Conservation (phyloP, 2,113 vertebrate genomes). For the Polyodon spathula region DNA sequence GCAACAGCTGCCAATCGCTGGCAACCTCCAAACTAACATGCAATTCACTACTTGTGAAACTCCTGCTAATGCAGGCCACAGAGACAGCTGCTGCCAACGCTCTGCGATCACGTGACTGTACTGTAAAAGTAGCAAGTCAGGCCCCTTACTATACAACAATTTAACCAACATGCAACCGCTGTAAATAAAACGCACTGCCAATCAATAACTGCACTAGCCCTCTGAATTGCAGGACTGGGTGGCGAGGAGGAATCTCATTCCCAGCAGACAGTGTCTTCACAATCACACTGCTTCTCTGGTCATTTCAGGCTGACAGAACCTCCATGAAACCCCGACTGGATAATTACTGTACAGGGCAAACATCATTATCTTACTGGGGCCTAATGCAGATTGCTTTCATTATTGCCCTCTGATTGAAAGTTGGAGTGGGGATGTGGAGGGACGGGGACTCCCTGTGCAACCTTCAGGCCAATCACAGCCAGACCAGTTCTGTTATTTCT, state of each 20-base stretch:
- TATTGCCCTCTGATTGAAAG: constrained; percentile 17
- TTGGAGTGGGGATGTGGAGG: background rate
- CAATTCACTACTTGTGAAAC: constrained; percentile 28
- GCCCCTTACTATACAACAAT: too few relatives aligned
- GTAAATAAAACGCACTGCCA: background rate
- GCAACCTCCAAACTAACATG: constrained; percentile 24
- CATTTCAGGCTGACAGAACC: background rate
- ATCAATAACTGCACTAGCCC: background rate
- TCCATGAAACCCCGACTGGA: background rate
- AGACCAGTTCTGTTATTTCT: constrained; percentile 21
- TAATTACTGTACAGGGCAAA: constrained; percentile 1
- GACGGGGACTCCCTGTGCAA: constrained; percentile 2
- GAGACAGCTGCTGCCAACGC: constrained; percentile 32
- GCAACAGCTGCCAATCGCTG: constrained; percentile 19
- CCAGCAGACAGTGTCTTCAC: too few relatives aligned
- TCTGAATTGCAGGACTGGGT: background rate
- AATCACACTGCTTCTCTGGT: background rate
- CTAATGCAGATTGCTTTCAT: background rate
- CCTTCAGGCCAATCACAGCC: constrained; percentile 23
- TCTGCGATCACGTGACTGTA: constrained; percentile 29
- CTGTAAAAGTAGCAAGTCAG: too few relatives aligned
- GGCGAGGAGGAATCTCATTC: background rate
- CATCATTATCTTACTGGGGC: background rate
- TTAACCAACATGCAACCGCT: background rate
- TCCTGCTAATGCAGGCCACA: constrained; percentile 36